A percentile compares a stretch with the other conserved stretches of the same genome.
phyloP scores from a whole-genome alignment of 2,888 invertebrate species.

The Ophion costatus region DNA sequence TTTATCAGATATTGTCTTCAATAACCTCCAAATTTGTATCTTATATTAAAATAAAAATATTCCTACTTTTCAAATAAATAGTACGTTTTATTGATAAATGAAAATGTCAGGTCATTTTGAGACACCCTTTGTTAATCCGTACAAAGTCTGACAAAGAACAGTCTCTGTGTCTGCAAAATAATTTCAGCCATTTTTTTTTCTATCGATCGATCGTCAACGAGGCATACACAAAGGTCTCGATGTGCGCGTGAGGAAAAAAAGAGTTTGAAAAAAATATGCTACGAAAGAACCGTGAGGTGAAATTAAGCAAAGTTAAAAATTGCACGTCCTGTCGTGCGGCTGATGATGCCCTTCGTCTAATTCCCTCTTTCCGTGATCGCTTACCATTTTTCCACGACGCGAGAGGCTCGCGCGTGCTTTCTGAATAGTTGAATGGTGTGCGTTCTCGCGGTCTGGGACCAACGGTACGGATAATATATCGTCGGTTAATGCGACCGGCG shows the following conservation, averaged over 20 bases:
- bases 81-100: too few relatives aligned
- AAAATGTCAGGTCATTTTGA: neutral
- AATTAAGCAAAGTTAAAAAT: constrained; percentile 70
- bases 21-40: too few relatives aligned
- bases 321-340: constrained; percentile 67
- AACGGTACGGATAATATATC: constrained; percentile 65
- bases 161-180: neutral
- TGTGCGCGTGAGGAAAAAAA: constrained; percentile 6
- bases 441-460: constrained; percentile 44
- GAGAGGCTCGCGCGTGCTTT: constrained; percentile 44
- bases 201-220: constrained; percentile 34
- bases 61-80: too few relatives aligned
- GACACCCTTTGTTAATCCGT: too few relatives aligned
- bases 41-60: too few relatives aligned
- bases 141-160: too few relatives aligned
- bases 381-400: constrained; percentile 74
- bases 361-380: constrained; percentile 74
- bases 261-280: constrained; percentile 1
- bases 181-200: constrained; percentile 20
- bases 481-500: constrained; percentile 64
- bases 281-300: constrained; percentile 3
- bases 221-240: neutral
- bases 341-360: constrained; percentile 72
- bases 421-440: constrained; percentile 58
- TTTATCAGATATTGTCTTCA: too few relatives aligned